Evolutionary conservation across 2,888 invertebrate genomes (phyloP), one percentile per base, ranked within the genome.

Genomic region (Drosophila picticornis): DNA sequence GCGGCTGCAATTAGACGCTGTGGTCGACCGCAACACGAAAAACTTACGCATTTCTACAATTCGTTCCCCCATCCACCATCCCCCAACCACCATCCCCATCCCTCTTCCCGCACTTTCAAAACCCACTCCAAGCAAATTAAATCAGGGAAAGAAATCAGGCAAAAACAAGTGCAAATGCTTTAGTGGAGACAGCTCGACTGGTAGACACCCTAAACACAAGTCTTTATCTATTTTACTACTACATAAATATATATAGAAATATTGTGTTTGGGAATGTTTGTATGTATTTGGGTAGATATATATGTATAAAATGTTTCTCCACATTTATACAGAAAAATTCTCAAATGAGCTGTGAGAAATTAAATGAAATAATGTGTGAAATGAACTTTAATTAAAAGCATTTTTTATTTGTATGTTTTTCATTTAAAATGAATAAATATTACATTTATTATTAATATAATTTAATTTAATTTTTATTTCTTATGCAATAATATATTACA

Each of bases 1-100:
- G 62, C n/a, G 77, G 80, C 80, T 75, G 72, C 80, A 78, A 78
- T 78, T 80, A 78, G 61, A 19, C 25, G 43, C 62, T 51, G 77
- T 36, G 68, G 78, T 60, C 27, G 50, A 19, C 40, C 32, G 31
- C 32, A 31, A 46, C 51, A 46, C 32, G 27, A 52, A 65, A 63
- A 63, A n/a, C 58, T 59, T 16, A 48, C 56, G n/a, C 38, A n/a
- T n/a, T 43, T 31, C 19, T 25, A 38, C 10, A 38, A 27, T 11
- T 7, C 2, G 11, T 4, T 0, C 7, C 1, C 7, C 19, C 2
- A 0, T n/a, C 57, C 22, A 25, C 2, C 11, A 11, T 1, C 22
- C 29, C 22, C 34, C 11, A 50, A 32, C 43, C 32, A 31, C 31
- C 11, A 27, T 27, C 27, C 19, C 1, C 4, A 5, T 10, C 13